These are phyloP conservation scores for Equus quagga DNA, from an alignment of 2,113 vertebrate genomes.

Conservation along the genomic window DNA sequence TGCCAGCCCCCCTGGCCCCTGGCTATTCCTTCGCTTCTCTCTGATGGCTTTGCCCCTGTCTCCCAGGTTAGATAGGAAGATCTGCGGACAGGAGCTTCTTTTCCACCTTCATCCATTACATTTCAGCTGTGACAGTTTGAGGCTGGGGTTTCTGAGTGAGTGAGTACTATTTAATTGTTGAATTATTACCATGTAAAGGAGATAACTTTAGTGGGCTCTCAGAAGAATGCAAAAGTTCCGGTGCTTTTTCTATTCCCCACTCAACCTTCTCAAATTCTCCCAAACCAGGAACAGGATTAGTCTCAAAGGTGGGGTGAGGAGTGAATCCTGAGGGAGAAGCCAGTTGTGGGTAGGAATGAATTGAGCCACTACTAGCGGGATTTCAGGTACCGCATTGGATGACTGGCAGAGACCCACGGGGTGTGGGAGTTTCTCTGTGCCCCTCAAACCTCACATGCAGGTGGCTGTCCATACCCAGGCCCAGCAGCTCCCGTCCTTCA, in stretches of 20 bases:
- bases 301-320: not conserved
- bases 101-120: not conserved
- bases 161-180: not conserved
- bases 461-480: not conserved
- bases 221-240: not conserved
- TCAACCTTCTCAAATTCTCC: constrained; percentile 1
- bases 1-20: fast-evolving
- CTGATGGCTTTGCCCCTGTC: not conserved
- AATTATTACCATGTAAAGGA: not conserved
- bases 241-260: not conserved
- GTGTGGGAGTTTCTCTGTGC: not conserved
- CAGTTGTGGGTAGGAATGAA: not conserved
- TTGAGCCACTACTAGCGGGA: not conserved
- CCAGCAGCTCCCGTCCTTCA: not conserved
- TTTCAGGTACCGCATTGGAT: not conserved
- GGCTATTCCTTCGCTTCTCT: not conserved
- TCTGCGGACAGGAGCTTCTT: not conserved
- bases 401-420: not conserved
- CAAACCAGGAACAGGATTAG: not conserved
- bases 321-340: not conserved
- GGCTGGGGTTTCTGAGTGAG: not conserved
- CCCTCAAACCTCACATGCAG: not conserved
- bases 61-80: not conserved
- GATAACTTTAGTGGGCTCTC: not conserved
- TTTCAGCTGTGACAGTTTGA: not conserved